Evolutionary conservation across 2,113 vertebrate species (phyloP).

Genomic region (Suncus etruscus): DNA sequence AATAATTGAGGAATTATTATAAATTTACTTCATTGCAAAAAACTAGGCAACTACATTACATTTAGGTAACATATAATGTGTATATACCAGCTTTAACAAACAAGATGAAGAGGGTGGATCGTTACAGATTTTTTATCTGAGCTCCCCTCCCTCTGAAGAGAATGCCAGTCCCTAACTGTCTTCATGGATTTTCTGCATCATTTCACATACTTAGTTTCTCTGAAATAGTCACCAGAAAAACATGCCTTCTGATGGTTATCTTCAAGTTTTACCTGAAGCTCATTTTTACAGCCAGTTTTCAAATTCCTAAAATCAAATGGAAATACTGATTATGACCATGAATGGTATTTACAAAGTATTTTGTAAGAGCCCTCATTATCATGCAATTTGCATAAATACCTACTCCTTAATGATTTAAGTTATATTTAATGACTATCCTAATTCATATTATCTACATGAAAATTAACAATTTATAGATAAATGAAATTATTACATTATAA

Average conservation of each 20-base stretch:
- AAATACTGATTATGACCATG: constrained; percentile 58
- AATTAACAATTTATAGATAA: constrained; percentile 24
- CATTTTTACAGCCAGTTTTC: constrained; percentile 78
- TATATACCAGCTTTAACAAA: constrained; percentile 14
- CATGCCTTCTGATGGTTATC: constrained; percentile 71
- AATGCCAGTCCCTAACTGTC: constrained; percentile 67
- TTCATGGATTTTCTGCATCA: constrained; percentile 76
- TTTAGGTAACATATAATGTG: constrained; percentile 18
- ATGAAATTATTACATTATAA: too few species aligned
- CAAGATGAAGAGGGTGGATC: neutral
- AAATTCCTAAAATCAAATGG: constrained; percentile 79
- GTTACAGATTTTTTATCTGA: neutral
- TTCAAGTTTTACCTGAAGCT: constrained; percentile 78
- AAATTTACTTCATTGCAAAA: constrained; percentile 21
- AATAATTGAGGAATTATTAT: constrained; percentile 56
- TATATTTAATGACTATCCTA: constrained; percentile 15
- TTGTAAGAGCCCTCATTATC: constrained; percentile 61
- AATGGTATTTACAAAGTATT: constrained; percentile 54
- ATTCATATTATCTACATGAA: constrained; percentile 11
- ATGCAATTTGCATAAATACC: constrained; percentile 59
- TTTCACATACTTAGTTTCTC: constrained; percentile 71
- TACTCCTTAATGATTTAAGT: neutral
- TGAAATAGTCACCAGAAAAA: constrained; percentile 66
- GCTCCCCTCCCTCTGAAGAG: constrained; percentile 36
- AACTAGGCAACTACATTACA: constrained; percentile 32